phyloP scores from a whole-genome alignment of 2,888 invertebrate genomes.

The Nymphalis urticae region DNA sequence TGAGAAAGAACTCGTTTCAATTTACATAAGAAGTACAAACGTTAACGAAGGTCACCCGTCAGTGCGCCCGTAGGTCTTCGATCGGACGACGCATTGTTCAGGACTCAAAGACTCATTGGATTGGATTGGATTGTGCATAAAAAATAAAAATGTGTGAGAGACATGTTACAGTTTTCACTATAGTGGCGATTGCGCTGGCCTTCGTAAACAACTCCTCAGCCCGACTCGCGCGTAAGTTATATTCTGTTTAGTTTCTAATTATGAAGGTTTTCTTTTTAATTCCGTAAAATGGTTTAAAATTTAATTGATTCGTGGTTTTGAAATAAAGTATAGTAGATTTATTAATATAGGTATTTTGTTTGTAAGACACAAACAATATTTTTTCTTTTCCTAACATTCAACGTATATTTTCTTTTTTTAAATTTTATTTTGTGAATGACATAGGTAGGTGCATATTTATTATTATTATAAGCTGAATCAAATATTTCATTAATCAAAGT shows the following conservation, averaged over 20 bases:
- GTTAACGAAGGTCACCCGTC: constrained; percentile 55
- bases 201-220: constrained; percentile 57
- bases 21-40: constrained; percentile 64
- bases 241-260: constrained; percentile 28
- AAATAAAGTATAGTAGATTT: no score
- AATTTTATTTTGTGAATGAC: no score
- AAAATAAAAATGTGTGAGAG: constrained; percentile 62
- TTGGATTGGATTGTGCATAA: constrained; percentile 38
- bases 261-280: constrained; percentile 22
- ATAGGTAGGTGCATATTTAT: no score
- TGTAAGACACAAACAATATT: no score
- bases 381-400: no score
- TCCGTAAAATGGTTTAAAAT: constrained; percentile 7
- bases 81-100: constrained; percentile 46
- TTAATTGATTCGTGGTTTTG: neutral
- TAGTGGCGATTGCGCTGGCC: constrained; percentile 53
- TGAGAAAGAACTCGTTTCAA: constrained; percentile 72
- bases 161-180: constrained; percentile 59
- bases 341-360: no score
- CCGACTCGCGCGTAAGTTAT: constrained; percentile 68
- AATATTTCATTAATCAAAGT: no score
- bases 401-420: no score
- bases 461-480: no score
- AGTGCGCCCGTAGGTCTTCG: constrained; percentile 55
- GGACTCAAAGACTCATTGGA: constrained; percentile 33